A percentile compares a stretch with the other conserved stretches of the same genome.
Evolutionary conservation across 2,888 invertebrate species (phyloP).

Genomic region (Monochamus alternatus): DNA sequence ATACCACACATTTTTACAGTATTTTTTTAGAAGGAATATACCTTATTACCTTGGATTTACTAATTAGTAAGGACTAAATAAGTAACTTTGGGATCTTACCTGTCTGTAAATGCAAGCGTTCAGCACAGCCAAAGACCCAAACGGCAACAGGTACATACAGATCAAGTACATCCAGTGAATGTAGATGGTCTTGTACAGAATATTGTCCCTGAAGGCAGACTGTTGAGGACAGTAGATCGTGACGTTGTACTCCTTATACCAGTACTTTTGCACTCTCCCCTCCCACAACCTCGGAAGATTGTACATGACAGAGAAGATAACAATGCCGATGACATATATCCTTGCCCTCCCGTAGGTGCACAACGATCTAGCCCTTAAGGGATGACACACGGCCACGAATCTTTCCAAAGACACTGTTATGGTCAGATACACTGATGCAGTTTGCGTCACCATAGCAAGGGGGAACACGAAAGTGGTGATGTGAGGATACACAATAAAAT

Average conservation of each 20-base stretch:
- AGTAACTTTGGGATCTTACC: constrained; percentile 70
- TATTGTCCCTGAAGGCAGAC: constrained; percentile 80
- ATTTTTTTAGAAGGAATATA: no score
- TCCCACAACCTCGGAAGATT: constrained; percentile 89
- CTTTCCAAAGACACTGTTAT: constrained; percentile 93
- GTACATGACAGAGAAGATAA: constrained; percentile 86
- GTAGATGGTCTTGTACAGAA: constrained; percentile 87
- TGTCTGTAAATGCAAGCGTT: constrained; percentile 93
- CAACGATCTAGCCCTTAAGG: constrained; percentile 88
- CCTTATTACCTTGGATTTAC: no score
- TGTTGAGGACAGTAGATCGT: constrained; percentile 81
- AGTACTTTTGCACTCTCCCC: constrained; percentile 70
- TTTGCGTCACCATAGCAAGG: constrained; percentile 90
- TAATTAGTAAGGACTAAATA: no score
- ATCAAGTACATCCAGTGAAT: constrained; percentile 96
- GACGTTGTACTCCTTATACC: constrained; percentile 65
- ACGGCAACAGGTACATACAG: constrained; percentile 95
- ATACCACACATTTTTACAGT: no score
- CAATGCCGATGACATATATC: constrained; percentile 87
- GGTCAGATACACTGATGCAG: constrained; percentile 94
- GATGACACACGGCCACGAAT: constrained; percentile 95
- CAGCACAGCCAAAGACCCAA: constrained; percentile 88
- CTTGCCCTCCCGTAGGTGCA: constrained; percentile 92
- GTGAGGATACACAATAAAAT: constrained; percentile 85
- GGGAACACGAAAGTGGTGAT: constrained; percentile 88